Evolutionary conservation across 2,797 vertebrate genomes (phyloP).

Genomic region (Erithacus rubecula): DNA sequence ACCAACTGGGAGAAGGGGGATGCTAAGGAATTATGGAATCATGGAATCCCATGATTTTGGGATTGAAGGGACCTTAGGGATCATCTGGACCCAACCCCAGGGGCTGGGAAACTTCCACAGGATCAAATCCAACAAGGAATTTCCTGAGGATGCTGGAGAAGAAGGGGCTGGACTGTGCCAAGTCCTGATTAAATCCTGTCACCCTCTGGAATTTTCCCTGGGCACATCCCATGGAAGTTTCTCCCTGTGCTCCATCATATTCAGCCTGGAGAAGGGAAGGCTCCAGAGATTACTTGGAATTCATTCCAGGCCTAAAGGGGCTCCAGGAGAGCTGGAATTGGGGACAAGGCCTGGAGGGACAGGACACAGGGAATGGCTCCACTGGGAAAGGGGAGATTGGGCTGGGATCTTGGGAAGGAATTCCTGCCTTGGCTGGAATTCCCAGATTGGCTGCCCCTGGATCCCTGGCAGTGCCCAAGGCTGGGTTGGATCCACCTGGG

Average conservation of each 20-base stretch:
- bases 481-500: neutral
- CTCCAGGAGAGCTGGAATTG: neutral
- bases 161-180: rapidly evolving
- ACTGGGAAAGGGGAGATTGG: neutral
- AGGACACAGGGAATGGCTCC: neutral
- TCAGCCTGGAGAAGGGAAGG: rapidly evolving
- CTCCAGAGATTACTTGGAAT: neutral
- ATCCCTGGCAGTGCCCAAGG: neutral
- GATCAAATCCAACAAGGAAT: neutral
- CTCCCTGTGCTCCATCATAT: neutral
- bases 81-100: rapidly evolving
- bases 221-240: neutral
- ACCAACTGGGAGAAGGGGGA: neutral
- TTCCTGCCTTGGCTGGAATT: rapidly evolving
- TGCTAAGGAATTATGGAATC: neutral
- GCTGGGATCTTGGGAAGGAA: neutral
- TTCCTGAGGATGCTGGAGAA: neutral
- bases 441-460: neutral
- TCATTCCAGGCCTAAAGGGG: rapidly evolving
- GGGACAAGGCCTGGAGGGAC: rapidly evolving
- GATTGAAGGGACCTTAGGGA: neutral
- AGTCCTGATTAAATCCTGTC: neutral
- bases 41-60: neutral
- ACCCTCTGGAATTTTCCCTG: neutral
- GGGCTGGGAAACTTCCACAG: neutral